Evolutionary conservation across 2,113 vertebrate species (phyloP).

Genomic region (Puntigrus tetrazona): DNA sequence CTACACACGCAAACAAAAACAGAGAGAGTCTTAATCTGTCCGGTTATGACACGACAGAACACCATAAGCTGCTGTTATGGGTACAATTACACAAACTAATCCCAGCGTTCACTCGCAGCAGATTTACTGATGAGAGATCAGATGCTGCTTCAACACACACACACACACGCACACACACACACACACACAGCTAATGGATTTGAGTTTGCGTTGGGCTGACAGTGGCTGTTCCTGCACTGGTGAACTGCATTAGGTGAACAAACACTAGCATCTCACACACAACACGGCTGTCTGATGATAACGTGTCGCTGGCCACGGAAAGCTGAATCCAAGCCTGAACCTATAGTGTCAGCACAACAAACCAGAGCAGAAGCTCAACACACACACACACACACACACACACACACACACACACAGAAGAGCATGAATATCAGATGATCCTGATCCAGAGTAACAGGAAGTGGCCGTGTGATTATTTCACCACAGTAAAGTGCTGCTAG

Average conservation of each 20-base stretch:
- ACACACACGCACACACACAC: not conserved
- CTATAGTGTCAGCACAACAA: slow-evolving; percentile 7
- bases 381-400: not conserved
- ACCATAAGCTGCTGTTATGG: not conserved
- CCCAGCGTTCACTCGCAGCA: not conserved
- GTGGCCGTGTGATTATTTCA: not conserved
- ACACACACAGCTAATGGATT: slow-evolving; percentile 17
- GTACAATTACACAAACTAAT: slow-evolving; percentile 5
- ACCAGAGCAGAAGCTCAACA: not conserved
- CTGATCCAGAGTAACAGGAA: not conserved
- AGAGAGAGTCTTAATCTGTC: not conserved
- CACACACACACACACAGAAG: not conserved
- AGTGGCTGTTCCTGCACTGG: not conserved
- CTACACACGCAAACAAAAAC: not conserved
- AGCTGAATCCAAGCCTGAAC: too few species aligned
- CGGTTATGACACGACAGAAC: not conserved
- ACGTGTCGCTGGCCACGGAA: not conserved
- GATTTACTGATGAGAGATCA: slow-evolving; percentile 21
- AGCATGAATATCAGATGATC: not conserved
- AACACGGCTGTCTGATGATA: not conserved
- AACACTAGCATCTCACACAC: not conserved
- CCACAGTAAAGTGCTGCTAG: not conserved
- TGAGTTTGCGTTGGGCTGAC: not conserved
- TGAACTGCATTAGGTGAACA: slow-evolving; percentile 10
- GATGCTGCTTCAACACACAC: not conserved